phyloP scores from a whole-genome alignment of 2,888 invertebrate species.

The Cordylochernes scorpioides region DNA sequence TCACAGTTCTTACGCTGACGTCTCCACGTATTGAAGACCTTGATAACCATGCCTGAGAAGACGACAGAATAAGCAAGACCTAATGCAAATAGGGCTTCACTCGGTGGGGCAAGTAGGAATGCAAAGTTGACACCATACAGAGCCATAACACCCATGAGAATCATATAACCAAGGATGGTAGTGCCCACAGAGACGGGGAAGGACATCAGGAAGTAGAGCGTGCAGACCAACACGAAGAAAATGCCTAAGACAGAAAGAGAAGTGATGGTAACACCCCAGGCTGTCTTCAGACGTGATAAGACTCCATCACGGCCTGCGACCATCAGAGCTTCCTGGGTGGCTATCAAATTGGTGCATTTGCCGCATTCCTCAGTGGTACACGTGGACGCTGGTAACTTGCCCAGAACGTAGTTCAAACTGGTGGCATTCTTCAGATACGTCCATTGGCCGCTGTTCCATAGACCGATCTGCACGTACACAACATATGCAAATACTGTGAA shows the following conservation, averaged over 20 bases:
- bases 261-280: constrained; percentile 22
- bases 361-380: constrained; percentile 16
- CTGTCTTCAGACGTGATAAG: constrained; percentile 19
- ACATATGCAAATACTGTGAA: too few species aligned
- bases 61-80: constrained; percentile 24
- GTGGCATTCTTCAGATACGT: too few species aligned
- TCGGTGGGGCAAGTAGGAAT: constrained; percentile 22
- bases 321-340: not conserved
- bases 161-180: constrained; percentile 22
- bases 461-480: too few species aligned
- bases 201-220: constrained; percentile 21
- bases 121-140: constrained; percentile 23
- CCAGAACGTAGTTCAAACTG: constrained; percentile 9
- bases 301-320: constrained; percentile 7
- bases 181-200: constrained; percentile 22
- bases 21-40: constrained; percentile 24
- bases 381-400: constrained; percentile 10
- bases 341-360: constrained; percentile 9
- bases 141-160: constrained; percentile 22
- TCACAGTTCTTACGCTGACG: constrained; percentile 14
- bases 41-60: constrained; percentile 24
- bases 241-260: constrained; percentile 21
- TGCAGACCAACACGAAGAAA: constrained; percentile 20
- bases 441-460: too few species aligned
- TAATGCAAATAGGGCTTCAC: constrained; percentile 21